Evolutionary conservation across 2,888 invertebrate genomes (phyloP).

Genomic region (Atherix ibis): DNA sequence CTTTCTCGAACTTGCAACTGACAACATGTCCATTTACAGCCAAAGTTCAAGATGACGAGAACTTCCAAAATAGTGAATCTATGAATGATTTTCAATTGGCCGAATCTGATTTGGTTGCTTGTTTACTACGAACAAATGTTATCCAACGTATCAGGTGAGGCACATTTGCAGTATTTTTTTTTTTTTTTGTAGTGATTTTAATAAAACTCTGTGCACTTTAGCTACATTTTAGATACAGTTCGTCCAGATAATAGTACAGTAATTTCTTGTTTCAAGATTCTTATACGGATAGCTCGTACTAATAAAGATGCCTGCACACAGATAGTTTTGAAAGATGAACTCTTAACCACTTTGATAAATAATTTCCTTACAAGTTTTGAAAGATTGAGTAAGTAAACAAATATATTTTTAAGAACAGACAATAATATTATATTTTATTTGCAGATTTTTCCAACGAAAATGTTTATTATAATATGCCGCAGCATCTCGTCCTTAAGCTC

Average conservation of each 20-base stretch:
- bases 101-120: slow-evolving; percentile 64
- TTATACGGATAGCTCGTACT: slow-evolving; percentile 64
- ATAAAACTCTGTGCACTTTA: slow-evolving; percentile 22
- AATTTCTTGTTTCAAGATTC: slow-evolving; percentile 57
- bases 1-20: slow-evolving; percentile 31
- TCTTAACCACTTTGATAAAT: too few relatives aligned
- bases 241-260: slow-evolving; percentile 57
- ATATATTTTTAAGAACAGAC: neutral
- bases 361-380: slow-evolving; percentile 35
- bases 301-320: slow-evolving; percentile 48
- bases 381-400: slow-evolving; percentile 15
- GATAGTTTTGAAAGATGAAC: slow-evolving; percentile 44
- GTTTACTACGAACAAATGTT: slow-evolving; percentile 57
- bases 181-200: slow-evolving; percentile 10
- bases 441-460: slow-evolving; percentile 30
- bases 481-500: slow-evolving; percentile 54
- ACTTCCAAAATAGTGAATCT: slow-evolving; percentile 38
- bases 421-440: slow-evolving; percentile 3
- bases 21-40: slow-evolving; percentile 20
- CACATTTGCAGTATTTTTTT: neutral
- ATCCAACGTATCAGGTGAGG: slow-evolving; percentile 49
- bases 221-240: slow-evolving; percentile 57
- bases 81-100: slow-evolving; percentile 77
- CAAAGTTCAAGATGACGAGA: slow-evolving; percentile 23
- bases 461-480: slow-evolving; percentile 45